A percentile compares a stretch with the other conserved stretches of the same genome.
Evolutionary conservation across 2,888 invertebrate genomes (phyloP).

Genomic region (Embidobia sp.): DNA sequence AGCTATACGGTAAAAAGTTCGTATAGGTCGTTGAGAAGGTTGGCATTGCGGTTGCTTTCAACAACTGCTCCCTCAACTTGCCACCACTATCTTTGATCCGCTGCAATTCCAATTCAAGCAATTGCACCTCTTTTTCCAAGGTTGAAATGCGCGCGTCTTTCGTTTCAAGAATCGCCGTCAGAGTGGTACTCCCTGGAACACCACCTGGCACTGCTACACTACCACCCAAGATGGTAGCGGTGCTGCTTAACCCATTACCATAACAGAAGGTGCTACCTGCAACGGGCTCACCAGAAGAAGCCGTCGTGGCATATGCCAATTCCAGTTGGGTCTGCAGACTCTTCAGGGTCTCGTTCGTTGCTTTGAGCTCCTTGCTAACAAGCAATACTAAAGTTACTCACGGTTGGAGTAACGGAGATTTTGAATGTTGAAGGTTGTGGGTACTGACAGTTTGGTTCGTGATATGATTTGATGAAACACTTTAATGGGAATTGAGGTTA

Average conservation of each 20-base stretch:
- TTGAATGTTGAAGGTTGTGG: slow-evolving; percentile 21
- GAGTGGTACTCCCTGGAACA: slow-evolving; percentile 86
- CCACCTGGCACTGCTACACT: slow-evolving; percentile 79
- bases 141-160: slow-evolving; percentile 94
- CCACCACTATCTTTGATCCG: slow-evolving; percentile 82
- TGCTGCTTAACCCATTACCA: slow-evolving; percentile 69
- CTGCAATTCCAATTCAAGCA: slow-evolving; percentile 90
- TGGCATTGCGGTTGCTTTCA: slow-evolving; percentile 76
- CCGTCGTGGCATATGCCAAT: slow-evolving; percentile 86
- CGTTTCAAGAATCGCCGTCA: slow-evolving; percentile 90
- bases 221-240: slow-evolving; percentile 76
- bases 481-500: slow-evolving; percentile 10
- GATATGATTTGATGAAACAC: slow-evolving; percentile 35
- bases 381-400: slow-evolving; percentile 78
- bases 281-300: slow-evolving; percentile 79
- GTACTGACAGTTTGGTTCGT: slow-evolving; percentile 14
- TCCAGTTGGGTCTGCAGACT: slow-evolving; percentile 91
- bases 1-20: slow-evolving; percentile 5
- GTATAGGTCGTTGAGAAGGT: slow-evolving; percentile 62
- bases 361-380: slow-evolving; percentile 89
- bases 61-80: slow-evolving; percentile 76
- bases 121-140: slow-evolving; percentile 91
- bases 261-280: slow-evolving; percentile 72
- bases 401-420: slow-evolving; percentile 64
- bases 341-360: slow-evolving; percentile 92